Evolutionary conservation across 1,140 invertebrate genomes (phyloP).

Genomic region (Argopecten irradians): DNA sequence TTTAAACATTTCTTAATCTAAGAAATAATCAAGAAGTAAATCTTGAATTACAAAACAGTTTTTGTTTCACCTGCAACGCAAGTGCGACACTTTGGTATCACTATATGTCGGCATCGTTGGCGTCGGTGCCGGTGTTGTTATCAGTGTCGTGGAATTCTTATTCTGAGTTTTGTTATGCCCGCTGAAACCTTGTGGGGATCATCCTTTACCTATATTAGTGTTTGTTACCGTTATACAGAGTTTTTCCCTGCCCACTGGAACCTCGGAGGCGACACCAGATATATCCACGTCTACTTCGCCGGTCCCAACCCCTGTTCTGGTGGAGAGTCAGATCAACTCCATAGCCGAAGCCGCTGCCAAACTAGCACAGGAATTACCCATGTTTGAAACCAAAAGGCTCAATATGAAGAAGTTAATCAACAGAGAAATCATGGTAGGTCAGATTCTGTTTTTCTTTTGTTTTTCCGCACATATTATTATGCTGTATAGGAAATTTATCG

Average conservation of each 20-base stretch:
- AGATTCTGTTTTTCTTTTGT: neutral
- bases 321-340: conserved; percentile 89
- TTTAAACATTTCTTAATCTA: too few species aligned
- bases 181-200: too few species aligned
- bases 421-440: conserved; percentile 90
- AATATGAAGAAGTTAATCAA: conserved; percentile 95
- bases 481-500: neutral
- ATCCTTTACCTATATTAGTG: too few species aligned
- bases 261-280: neutral
- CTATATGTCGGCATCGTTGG: too few species aligned
- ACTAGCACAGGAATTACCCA: conserved; percentile 88
- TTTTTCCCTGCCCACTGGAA: neutral
- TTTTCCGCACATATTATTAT: neutral
- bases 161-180: too few species aligned
- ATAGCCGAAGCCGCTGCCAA: conserved; percentile 89
- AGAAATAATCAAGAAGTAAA: too few species aligned
- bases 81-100: too few species aligned
- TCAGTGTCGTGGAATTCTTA: too few species aligned
- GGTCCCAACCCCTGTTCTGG: conserved; percentile 64
- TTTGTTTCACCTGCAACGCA: too few species aligned
- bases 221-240: neutral
- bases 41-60: too few species aligned
- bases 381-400: conserved; percentile 90
- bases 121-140: too few species aligned
- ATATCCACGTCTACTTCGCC: conserved; percentile 60